A percentile compares a stretch with the other conserved stretches of the same genome.
Conservation (phyloP, 92 coral and sea anemone genomes). For the Pocillopora meandrina region DNA sequence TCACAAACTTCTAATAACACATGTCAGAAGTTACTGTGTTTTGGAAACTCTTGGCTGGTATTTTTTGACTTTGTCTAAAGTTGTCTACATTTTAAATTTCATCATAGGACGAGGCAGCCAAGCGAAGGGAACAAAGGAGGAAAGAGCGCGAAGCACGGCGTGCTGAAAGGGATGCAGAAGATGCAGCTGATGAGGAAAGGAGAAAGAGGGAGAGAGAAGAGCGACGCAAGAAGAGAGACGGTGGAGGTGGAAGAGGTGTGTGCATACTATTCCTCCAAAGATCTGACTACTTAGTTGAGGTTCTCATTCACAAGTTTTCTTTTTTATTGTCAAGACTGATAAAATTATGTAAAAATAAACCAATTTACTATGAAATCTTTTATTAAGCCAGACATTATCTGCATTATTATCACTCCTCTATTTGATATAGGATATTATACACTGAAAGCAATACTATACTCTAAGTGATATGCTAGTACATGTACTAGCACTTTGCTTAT, state of each 20-base stretch:
- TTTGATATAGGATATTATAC: no score
- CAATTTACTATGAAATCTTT: no score
- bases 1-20: no score
- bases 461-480: no score
- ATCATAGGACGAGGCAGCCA: slow-evolving; percentile 83
- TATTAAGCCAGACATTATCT: no score
- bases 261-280: not conserved
- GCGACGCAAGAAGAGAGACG: slow-evolving; percentile 40
- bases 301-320: not conserved
- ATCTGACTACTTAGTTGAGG: not conserved
- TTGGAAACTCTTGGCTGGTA: not conserved
- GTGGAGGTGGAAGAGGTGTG: slow-evolving; percentile 13
- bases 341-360: no score
- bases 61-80: not conserved
- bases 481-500: no score
- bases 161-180: slow-evolving; percentile 89
- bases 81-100: not conserved
- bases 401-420: no score
- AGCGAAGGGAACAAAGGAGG: slow-evolving; percentile 87
- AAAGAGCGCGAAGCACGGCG: slow-evolving; percentile 92
- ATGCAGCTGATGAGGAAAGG: slow-evolving; percentile 70
- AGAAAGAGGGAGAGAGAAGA: slow-evolving; percentile 63
- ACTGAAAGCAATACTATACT: no score
- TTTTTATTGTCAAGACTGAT: no score
- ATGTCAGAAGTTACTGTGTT: no score